These are phyloP conservation scores for Akabosia matsudoensis DNA, from an alignment of 1,140 invertebrate species.

Conservation along the genomic window DNA sequence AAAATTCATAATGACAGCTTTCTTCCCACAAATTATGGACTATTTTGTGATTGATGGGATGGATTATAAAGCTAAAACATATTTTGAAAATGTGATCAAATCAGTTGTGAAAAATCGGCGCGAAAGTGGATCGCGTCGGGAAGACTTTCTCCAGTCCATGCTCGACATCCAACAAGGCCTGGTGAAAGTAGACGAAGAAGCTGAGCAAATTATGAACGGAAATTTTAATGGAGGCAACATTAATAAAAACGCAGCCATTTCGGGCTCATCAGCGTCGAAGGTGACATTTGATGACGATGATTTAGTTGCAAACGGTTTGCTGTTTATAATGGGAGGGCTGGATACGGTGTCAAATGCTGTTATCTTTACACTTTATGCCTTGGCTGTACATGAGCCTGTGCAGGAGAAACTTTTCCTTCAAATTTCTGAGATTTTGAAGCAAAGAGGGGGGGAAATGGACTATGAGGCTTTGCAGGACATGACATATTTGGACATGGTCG, in stretches of 20 bases:
- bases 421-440: constrained; percentile 50
- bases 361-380: constrained; percentile 54
- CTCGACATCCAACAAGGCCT: constrained; percentile 53
- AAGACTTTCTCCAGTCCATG: constrained; percentile 51
- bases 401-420: constrained; percentile 56
- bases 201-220: constrained; percentile 48
- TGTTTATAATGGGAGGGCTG: constrained; percentile 58
- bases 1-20: neutral
- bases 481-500: constrained; percentile 51
- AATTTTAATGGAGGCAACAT: constrained; percentile 48
- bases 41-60: constrained; percentile 36
- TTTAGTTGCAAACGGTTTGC: constrained; percentile 55
- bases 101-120: constrained; percentile 48
- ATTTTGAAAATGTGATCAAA: constrained; percentile 50
- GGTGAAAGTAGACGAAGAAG: constrained; percentile 52
- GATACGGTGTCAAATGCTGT: constrained; percentile 55
- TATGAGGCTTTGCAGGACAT: constrained; percentile 52
- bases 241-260: too few relatives aligned
- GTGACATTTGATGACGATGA: constrained; percentile 51
- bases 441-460: constrained; percentile 47
- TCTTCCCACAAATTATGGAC: constrained; percentile 38
- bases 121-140: constrained; percentile 9
- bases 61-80: constrained; percentile 43
- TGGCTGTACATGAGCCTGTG: constrained; percentile 55
- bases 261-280: constrained; percentile 29